These are phyloP conservation scores for Tenrec ecaudatus DNA, from an alignment of 2,113 vertebrate genomes.

Conservation along the genomic window DNA sequence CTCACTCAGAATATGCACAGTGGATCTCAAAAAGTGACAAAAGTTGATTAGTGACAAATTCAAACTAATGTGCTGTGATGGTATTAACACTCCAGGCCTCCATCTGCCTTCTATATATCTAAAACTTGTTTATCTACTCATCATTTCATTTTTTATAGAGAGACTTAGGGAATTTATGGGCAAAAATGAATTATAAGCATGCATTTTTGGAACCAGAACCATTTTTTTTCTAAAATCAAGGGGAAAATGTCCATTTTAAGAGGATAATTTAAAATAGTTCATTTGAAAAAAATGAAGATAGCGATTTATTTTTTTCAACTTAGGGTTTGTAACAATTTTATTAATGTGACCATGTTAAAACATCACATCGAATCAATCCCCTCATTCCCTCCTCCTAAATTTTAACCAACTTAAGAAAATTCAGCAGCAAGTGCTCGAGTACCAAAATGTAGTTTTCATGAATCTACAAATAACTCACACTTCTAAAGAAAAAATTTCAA, in stretches of 20 bases:
- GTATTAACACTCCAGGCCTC: constrained; percentile 66
- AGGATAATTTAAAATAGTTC: background rate
- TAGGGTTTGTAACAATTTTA: constrained; percentile 2
- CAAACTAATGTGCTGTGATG: constrained; percentile 78
- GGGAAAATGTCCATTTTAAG: background rate
- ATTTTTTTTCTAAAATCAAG: background rate
- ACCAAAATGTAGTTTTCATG: constrained; percentile 5
- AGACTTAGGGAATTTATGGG: background rate
- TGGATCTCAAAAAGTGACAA: constrained; percentile 75
- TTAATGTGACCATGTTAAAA: constrained; percentile 46
- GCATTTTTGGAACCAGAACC: constrained; percentile 18
- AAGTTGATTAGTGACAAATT: constrained; percentile 83
- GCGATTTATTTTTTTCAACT: background rate
- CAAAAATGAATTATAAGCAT: constrained; percentile 24
- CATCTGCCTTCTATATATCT: constrained; percentile 60
- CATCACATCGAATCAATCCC: background rate
- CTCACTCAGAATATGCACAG: constrained; percentile 66
- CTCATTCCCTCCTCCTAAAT: background rate
- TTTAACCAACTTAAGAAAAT: constrained; percentile 25
- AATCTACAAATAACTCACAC: background rate
- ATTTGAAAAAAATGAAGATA: constrained; percentile 12
- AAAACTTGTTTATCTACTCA: constrained; percentile 43
- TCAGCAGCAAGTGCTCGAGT: constrained; percentile 14
- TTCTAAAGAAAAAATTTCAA: background rate
- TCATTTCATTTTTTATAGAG: constrained; percentile 25